Percentiles rank a stretch among this genome's conserved stretches.
Conservation (phyloP, 2,113 vertebrate genomes). For the Engystomops pustulosus region DNA sequence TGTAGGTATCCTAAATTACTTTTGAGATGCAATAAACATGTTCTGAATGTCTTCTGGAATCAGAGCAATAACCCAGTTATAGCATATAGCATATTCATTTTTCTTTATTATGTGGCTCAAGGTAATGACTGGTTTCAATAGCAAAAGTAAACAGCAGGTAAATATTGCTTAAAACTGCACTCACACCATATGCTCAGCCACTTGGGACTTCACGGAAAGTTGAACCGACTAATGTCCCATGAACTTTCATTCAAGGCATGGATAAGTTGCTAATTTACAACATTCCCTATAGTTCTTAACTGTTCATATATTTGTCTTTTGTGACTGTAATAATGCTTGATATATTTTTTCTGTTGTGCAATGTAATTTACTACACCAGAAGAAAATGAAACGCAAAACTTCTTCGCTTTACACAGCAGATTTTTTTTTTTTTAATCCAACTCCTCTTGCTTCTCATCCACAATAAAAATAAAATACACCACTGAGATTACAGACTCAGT, state of each 20-base stretch:
- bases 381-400: slow-evolving; percentile 49
- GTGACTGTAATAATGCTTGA: slow-evolving; percentile 53
- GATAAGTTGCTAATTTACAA: slow-evolving; percentile 46
- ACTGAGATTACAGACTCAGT: slow-evolving; percentile 55
- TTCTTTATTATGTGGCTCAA: neutral
- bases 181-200: slow-evolving; percentile 43
- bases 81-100: neutral
- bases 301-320: slow-evolving; percentile 52
- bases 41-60: neutral
- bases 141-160: slow-evolving; percentile 44
- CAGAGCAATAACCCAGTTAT: too few relatives aligned
- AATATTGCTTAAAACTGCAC: slow-evolving; percentile 47
- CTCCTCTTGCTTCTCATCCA: slow-evolving; percentile 48
- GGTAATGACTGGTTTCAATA: neutral
- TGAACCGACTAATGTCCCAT: slow-evolving; percentile 55
- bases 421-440: slow-evolving; percentile 44
- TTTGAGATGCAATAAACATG: neutral
- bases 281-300: slow-evolving; percentile 45
- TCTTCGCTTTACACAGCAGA: slow-evolving; percentile 30
- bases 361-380: slow-evolving; percentile 49
- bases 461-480: slow-evolving; percentile 62
- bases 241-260: slow-evolving; percentile 49
- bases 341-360: slow-evolving; percentile 48
- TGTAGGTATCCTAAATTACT: neutral
- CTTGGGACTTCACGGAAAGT: slow-evolving; percentile 50